Conservation (phyloP, 2,888 invertebrate species). For the Cryptus armator region DNA sequence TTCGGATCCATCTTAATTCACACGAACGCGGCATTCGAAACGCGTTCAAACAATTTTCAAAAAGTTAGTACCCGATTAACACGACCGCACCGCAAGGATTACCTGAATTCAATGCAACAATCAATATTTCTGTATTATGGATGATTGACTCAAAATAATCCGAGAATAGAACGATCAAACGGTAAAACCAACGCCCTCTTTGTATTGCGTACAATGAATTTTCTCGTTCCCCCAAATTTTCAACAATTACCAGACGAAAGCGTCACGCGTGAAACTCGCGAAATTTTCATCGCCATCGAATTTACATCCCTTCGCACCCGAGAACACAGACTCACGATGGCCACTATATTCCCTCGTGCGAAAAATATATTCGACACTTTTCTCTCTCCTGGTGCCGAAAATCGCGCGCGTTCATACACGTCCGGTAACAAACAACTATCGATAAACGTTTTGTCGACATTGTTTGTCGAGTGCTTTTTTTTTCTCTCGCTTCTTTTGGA, state of each 20-base stretch:
- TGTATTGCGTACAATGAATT: background rate
- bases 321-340: background rate
- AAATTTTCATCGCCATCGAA: background rate
- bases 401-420: background rate
- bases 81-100: too few relatives aligned
- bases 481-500: slow-evolving; percentile 21
- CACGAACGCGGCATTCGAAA: too few relatives aligned
- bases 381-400: background rate
- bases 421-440: slow-evolving; percentile 13
- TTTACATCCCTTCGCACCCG: background rate
- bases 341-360: too few relatives aligned
- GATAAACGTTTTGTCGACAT: slow-evolving; percentile 22
- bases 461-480: slow-evolving; percentile 40
- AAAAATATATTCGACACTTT: background rate
- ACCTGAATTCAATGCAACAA: background rate
- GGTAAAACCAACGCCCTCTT: too few relatives aligned
- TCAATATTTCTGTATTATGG: background rate
- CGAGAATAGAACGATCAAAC: background rate
- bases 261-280: background rate
- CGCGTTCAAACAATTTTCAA: background rate
- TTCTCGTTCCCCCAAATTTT: background rate
- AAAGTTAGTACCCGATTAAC: background rate
- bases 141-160: background rate
- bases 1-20: too few relatives aligned
- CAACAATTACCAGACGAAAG: background rate